Evolutionary conservation across 1,140 invertebrate genomes (phyloP), one percentile per base, ranked within the genome.

Genomic region (Pseudomyrmex gracilis): DNA sequence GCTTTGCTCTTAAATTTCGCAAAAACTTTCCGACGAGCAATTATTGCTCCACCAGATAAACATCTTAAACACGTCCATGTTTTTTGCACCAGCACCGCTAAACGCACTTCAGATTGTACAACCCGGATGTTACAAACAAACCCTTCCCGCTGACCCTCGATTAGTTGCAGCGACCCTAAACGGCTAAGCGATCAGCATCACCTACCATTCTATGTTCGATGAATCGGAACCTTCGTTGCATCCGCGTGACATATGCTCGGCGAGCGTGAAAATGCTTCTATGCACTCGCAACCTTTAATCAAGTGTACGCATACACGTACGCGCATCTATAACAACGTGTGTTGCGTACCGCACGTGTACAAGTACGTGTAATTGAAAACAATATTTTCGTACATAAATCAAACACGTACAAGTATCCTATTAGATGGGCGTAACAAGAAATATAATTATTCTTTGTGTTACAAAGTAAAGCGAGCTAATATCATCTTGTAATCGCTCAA

Each of bases 211-310:
- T 58, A 82, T 86, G 85, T 66, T 87, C 78, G 67, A 83, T 87
- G 84, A 87, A 86, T 86, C 71, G 86, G 85, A 87, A 86, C 86
- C 64, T 70, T 85, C 64, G 66, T 76, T 86, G 78, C 60, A 87
- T 86, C 71, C 77, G 71, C 84, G 85, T 87, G 84, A 87, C 85
- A 87, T 87, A 87, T 86, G 85, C 58, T 87, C 71, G 84, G 66
- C 53, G 86, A 87, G 78, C 86, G 84, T 87, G 84, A 86, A 87
- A 83, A 86, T 74, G 61, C 58, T 64, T 76, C 17, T 60, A 67
- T n/a, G 60, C 61, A n/a, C 66, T 68, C 66, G 47, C 53, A 70
- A 64, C 34, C 76, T 57, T 58, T 70, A 78, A 78, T 78, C 51
- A 78, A 70, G 34, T 45, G 34, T 15, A 47, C 51, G 22, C 20